These are phyloP conservation scores for Pomatostomus ruficeps DNA, from an alignment of 2,113 vertebrate genomes.

Conservation along the genomic window DNA sequence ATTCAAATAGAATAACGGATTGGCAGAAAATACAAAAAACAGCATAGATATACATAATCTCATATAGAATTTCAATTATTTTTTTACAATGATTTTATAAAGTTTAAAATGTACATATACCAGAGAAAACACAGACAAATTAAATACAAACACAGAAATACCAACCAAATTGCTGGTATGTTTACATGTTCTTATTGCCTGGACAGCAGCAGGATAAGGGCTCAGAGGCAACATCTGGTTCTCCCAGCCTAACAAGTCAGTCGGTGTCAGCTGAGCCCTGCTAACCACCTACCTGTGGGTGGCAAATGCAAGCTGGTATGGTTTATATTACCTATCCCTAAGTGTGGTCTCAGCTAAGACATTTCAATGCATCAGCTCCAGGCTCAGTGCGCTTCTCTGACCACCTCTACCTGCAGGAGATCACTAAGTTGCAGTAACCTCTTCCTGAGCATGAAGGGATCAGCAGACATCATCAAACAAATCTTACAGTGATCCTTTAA, in stretches of 20 bases:
- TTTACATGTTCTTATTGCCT: neutral
- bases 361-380: neutral
- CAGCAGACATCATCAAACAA: neutral
- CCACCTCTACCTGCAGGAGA: neutral
- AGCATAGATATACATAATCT: neutral
- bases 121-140: neutral
- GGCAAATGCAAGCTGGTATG: neutral
- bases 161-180: neutral
- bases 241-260: neutral
- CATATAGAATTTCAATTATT: neutral
- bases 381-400: accelerated
- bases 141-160: neutral
- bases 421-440: neutral
- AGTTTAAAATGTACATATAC: neutral
- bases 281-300: neutral
- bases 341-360: neutral
- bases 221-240: neutral
- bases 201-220: neutral
- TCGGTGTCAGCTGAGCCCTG: neutral
- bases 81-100: neutral
- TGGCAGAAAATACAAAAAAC: neutral
- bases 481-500: neutral
- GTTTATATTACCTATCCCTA: neutral
- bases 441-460: neutral
- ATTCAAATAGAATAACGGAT: neutral